phyloP scores from a whole-genome alignment of 2,113 vertebrate species.

The Orcinus orca region DNA sequence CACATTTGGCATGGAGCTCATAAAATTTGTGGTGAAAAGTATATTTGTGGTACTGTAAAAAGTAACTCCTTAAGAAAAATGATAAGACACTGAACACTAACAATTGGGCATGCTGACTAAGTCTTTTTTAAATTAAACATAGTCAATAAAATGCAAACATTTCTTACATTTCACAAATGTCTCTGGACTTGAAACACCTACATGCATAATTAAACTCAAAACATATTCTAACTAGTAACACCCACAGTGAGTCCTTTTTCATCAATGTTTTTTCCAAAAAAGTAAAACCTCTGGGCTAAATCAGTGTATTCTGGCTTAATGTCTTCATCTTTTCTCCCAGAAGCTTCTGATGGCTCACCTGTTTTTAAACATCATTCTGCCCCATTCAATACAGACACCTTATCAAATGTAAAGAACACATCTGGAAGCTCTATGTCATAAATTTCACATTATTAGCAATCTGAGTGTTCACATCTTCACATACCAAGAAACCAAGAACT shows the following conservation, averaged over 20 bases:
- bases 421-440: neutral
- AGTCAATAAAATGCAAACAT: neutral
- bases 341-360: neutral
- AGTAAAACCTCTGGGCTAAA: neutral
- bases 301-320: neutral
- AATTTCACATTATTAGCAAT: neutral
- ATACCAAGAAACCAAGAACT: neutral
- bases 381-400: neutral
- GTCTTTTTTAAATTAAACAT: neutral
- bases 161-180: conserved; percentile 6
- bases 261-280: neutral
- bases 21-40: neutral
- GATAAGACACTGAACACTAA: neutral
- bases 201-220: neutral
- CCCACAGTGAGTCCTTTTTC: neutral
- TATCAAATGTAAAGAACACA: neutral
- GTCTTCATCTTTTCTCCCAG: neutral
- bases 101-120: neutral
- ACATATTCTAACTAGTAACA: neutral
- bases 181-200: conserved; percentile 16
- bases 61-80: neutral
- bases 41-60: neutral
- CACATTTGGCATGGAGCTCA: neutral
- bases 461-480: neutral
- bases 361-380: neutral